Base-by-base conservation (phyloP, 2,888 invertebrate genomes). In the Heliconius cydno region DNA sequence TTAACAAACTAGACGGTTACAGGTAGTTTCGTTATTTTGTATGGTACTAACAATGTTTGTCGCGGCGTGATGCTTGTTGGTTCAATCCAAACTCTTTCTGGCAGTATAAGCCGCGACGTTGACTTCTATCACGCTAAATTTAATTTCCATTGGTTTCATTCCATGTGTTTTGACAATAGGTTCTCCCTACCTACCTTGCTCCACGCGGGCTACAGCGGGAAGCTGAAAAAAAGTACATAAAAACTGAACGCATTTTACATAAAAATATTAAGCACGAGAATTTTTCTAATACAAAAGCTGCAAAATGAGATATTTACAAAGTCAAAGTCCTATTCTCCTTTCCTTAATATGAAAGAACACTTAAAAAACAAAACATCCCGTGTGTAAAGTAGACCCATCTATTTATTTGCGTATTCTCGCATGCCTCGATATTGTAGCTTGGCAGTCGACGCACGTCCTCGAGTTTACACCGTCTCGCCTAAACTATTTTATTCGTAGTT, bases 401-500 rank as follows among this genome's bases (percentile, higher is more conserved):
- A n/a, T 79, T 79, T 75, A 68, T 75, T 75, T 79, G 78, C 60
- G 63, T 41, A 5, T 70, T 9, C 34, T 34, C 34, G 34, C 9
- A 41, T 25, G 78, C 60, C 25, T 79, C 30, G 60, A 41, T 46
- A 73, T 82, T 70, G 79, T 15, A 73, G 82, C 60, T 25, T 79
- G 76, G 73, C 74, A 83, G 68, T 25, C 81, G 77, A 67, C 74
- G 79, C 83, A 83, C 82, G 82, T 82, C 28, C 60, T 7, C 79
- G 52, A 79, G 78, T 79, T 79, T 66, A 66, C 74, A 79, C 73
- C 60, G 66, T 81, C 68, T 63, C 46, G 52, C 67, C 52, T 38
- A 80, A 77, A 71, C 70, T 74, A 80, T 82, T 83, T 81, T 81
- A 79, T 82, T 80, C 79, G 13, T 65, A 80, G 80, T 82, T 83